Conservation (phyloP, 2,113 vertebrate species). For the Micromys minutus region DNA sequence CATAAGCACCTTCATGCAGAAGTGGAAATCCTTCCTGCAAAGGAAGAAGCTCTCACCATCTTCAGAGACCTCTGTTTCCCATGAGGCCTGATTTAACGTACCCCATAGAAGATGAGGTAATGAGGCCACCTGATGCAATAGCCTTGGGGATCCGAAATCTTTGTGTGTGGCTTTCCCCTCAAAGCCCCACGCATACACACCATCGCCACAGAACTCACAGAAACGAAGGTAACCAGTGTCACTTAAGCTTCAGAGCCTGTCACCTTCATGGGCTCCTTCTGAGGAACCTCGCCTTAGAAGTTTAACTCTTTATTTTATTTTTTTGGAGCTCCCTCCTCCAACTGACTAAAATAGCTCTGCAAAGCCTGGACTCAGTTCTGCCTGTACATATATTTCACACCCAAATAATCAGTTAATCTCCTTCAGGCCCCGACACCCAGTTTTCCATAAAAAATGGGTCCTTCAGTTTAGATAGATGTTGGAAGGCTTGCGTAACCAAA, state of each 20-base stretch:
- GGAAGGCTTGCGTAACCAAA: background rate
- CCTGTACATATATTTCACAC: background rate
- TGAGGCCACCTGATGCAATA: background rate
- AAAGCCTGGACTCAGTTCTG: background rate
- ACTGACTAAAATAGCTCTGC: background rate
- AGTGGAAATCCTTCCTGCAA: background rate
- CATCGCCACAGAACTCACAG: background rate
- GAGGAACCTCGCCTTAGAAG: background rate
- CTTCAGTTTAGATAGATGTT: background rate
- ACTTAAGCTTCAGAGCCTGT: background rate
- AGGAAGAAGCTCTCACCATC: background rate
- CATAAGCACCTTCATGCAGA: background rate
- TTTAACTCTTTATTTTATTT: slow-evolving; percentile 13
- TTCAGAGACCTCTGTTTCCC: background rate
- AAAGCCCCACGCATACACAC: too few species aligned
- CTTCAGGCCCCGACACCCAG: background rate
- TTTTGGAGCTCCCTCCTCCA: background rate
- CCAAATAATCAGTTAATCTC: background rate
- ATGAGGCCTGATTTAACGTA: background rate
- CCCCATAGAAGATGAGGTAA: background rate
- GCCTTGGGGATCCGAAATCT: background rate
- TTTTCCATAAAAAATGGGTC: background rate
- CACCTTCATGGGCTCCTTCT: background rate
- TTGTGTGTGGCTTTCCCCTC: background rate
- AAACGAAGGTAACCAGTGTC: background rate